Conservation (phyloP, 2,113 vertebrate genomes). For the Brienomyrus brachyistius region DNA sequence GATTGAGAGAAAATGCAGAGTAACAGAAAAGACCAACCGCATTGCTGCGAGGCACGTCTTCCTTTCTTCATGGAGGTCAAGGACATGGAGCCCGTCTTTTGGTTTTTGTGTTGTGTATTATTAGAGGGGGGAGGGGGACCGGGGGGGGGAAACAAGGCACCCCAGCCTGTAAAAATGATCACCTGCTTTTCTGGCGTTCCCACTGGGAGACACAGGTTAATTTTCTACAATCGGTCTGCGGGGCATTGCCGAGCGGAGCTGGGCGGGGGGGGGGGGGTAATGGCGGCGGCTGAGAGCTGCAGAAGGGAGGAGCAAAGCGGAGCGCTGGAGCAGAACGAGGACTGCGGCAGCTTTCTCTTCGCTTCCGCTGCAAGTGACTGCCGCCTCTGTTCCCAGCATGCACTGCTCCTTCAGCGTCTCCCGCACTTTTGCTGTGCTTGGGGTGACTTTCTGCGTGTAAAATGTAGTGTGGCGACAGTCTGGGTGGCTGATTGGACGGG, state of each 20-base stretch:
- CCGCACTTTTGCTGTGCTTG: background rate
- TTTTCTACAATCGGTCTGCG: constrained; percentile 19
- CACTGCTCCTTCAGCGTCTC: background rate
- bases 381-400: constrained; percentile 2
- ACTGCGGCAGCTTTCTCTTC: constrained; percentile 33
- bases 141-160: background rate
- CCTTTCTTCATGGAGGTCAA: constrained; percentile 8
- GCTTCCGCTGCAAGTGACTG: background rate
- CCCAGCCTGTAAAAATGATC: constrained; percentile 8
- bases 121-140: background rate
- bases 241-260: background rate
- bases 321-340: constrained; percentile 34
- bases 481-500: background rate
- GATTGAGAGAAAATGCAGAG: background rate
- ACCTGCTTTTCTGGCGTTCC: constrained; percentile 11
- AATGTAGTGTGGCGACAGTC: background rate
- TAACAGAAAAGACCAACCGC: background rate
- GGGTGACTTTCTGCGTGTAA: background rate
- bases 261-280: background rate
- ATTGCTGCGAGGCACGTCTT: background rate
- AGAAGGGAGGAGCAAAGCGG: constrained; percentile 41
- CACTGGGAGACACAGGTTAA: constrained; percentile 21
- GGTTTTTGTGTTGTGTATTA: constrained; percentile 11
- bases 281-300: constrained; percentile 25
- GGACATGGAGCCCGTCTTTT: background rate